phyloP scores from a whole-genome alignment of 2,797 vertebrate species.

The Semotilus atromaculatus region DNA sequence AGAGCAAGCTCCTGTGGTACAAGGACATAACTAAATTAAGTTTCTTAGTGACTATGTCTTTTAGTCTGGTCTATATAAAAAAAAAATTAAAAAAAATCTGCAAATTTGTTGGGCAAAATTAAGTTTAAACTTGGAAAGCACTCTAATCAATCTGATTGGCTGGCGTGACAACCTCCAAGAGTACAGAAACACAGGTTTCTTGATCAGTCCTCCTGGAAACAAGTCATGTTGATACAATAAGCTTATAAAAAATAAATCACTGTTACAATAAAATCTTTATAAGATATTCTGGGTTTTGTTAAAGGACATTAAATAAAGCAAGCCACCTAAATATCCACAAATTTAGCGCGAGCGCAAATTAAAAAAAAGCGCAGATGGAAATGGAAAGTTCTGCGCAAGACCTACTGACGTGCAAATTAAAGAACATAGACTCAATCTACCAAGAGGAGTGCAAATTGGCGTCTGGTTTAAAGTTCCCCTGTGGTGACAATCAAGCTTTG shows the following conservation, averaged over 20 bases:
- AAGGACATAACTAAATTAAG: conserved; percentile 41
- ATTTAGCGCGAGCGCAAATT: too few species aligned
- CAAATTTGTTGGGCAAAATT: neutral
- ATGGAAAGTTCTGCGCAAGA: too few species aligned
- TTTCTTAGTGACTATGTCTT: conserved; percentile 27
- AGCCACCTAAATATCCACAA: neutral
- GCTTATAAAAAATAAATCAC: neutral
- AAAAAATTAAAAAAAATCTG: neutral
- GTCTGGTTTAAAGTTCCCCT: too few species aligned
- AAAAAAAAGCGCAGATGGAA: too few species aligned
- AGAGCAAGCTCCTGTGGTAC: conserved; percentile 19
- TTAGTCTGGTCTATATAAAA: neutral
- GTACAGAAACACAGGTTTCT: neutral
- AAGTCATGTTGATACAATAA: neutral
- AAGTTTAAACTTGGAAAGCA: neutral
- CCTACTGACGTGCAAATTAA: too few species aligned
- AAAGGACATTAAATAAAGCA: neutral
- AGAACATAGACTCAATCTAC: too few species aligned
- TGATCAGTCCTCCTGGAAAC: neutral
- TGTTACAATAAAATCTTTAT: neutral
- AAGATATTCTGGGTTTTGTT: neutral
- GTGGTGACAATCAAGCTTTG: too few species aligned
- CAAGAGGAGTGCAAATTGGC: too few species aligned
- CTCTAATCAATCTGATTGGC: neutral
- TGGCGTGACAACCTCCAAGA: neutral